Base-by-base conservation (phyloP, 2,797 vertebrate species). In the Gobionotothen gibberifrons region DNA sequence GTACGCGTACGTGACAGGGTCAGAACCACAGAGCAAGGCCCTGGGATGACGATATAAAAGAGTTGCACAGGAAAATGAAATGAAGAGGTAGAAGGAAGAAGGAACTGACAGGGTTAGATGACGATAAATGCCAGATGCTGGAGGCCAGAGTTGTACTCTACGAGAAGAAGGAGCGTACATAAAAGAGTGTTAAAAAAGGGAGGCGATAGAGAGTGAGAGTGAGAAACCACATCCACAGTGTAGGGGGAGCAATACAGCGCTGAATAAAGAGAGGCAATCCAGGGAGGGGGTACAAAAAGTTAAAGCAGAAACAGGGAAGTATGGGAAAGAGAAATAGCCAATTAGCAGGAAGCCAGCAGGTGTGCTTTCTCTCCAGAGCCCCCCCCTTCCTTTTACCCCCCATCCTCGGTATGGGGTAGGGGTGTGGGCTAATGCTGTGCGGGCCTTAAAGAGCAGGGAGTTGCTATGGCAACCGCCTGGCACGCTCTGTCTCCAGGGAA, bases 381-480 rank as follows among this genome's bases (percentile, higher is more conserved):
- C 68, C 54, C 69, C 72, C 66, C 58, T 67, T 36, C 32, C 32
- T 36, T 36, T 36, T 78, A 67, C 58, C 82, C 79, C 78, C 80
- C 77, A 86, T 85, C 78, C 82, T 66, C 70, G 72, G 76, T 87
- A 87, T 76, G 85, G 80, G 86, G 86, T 83, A 67, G 69, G 69
- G 74, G 82, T 83, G 84, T 79, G 78, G 82, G 79, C 83, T 86
- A 82, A 87, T 76, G 85, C 92, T 92, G 86, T 90, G 91, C 88
- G 77, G 85, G 92, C 90, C 90, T 94, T 93, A 93, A 94, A 94
- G 93, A 93, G 93, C 93, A 94, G 85, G 88, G 84, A 86, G 96
- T 97, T 97, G 94, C 97, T 93, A 96, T 94, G 91, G 95, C 94
- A 96, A 97, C 96, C 83, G 81, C 92, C 95, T 95, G 93, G 92